Evolutionary conservation across 2,888 invertebrate species (phyloP).

Genomic region (Troides oblongomaculatus): DNA sequence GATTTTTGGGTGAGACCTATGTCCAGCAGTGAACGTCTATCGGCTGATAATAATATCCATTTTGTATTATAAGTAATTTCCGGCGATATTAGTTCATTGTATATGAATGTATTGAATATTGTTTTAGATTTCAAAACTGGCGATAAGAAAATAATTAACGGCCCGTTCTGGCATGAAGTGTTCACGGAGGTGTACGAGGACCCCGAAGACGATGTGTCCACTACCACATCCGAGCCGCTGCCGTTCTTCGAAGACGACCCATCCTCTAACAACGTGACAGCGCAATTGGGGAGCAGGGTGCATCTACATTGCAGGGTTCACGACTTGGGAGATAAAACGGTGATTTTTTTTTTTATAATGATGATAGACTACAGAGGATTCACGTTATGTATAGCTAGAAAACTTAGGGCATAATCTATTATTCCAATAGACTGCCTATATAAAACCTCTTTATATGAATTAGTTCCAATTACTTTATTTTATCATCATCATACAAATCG

Average conservation of each 20-base stretch:
- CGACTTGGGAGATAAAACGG: conserved; percentile 85
- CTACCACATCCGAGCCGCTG: conserved; percentile 84
- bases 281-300: conserved; percentile 83
- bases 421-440: too few relatives aligned
- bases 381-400: too few relatives aligned
- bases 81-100: too few relatives aligned
- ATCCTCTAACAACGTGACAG: conserved; percentile 83
- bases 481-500: too few relatives aligned
- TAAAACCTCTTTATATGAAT: too few relatives aligned
- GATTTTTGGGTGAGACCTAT: too few relatives aligned
- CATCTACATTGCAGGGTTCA: conserved; percentile 84
- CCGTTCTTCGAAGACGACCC: conserved; percentile 86
- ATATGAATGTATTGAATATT: neutral
- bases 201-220: conserved; percentile 64
- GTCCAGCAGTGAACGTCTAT: too few relatives aligned
- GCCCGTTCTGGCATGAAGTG: conserved; percentile 72
- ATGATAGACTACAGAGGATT: too few relatives aligned
- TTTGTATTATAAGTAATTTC: too few relatives aligned
- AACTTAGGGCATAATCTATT: too few relatives aligned
- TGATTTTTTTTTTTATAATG: conserved; percentile 49
- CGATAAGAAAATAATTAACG: conserved; percentile 66
- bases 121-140: conserved; percentile 67
- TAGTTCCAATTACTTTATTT: too few relatives aligned
- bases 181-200: conserved; percentile 71
- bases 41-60: too few relatives aligned